A percentile compares a stretch with the other conserved stretches of the same genome.
phyloP scores from a whole-genome alignment of 2,888 invertebrate species.

The Drosophila robusta region DNA sequence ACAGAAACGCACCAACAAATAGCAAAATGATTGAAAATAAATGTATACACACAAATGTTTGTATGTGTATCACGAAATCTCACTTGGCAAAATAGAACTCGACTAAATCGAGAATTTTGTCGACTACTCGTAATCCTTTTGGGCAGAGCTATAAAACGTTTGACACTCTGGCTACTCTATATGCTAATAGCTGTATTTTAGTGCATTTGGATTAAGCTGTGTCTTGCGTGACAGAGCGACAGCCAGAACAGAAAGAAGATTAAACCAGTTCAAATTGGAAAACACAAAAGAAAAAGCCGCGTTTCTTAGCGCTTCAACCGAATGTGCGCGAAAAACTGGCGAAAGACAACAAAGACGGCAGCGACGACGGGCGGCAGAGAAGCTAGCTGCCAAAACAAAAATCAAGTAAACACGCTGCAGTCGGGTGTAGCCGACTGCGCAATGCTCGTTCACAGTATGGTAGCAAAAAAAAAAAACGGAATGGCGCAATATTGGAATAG shows the following conservation, averaged over 20 bases:
- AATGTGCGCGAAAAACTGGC: conserved; percentile 59
- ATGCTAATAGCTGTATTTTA: not conserved
- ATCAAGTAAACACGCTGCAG: not conserved
- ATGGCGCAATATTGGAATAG: no score
- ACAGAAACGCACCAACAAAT: conserved; percentile 26
- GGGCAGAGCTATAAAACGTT: not conserved
- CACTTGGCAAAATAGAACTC: conserved; percentile 7
- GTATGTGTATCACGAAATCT: conserved; percentile 8
- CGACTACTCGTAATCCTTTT: not conserved
- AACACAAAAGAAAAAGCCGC: conserved; percentile 44
- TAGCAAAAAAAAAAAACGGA: no score
- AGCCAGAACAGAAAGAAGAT: not conserved
- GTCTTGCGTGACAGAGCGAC: conserved; percentile 13
- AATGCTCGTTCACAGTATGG: not conserved
- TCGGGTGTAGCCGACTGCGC: not conserved
- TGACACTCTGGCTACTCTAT: not conserved
- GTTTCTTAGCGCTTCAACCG: conserved; percentile 49
- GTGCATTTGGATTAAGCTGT: not conserved
- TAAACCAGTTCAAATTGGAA: conserved; percentile 10
- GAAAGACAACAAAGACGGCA: conserved; percentile 31
- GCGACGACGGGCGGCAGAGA: conserved; percentile 35
- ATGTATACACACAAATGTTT: conserved; percentile 4
- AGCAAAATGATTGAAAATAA: not conserved
- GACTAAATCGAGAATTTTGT: not conserved
- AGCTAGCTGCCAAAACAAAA: conserved; percentile 48